These are phyloP conservation scores for Ictalurus punctatus DNA, from an alignment of 2,113 vertebrate species.

Conservation along the genomic window DNA sequence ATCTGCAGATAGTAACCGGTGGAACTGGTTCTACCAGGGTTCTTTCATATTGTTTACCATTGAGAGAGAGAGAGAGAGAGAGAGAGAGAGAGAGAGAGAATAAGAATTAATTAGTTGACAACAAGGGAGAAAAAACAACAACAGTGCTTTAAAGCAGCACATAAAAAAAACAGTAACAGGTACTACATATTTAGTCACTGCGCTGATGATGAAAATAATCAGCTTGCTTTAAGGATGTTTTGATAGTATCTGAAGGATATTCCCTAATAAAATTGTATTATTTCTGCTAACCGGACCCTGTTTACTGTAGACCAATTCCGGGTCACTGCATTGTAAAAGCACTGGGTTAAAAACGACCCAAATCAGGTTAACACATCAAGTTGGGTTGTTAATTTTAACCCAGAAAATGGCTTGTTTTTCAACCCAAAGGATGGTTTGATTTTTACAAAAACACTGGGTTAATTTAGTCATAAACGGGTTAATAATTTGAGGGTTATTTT, in stretches of 20 bases:
- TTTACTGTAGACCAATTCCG: neutral
- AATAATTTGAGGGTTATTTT: no score
- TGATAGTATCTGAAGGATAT: neutral
- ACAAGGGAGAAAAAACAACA: neutral
- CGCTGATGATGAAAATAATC: neutral
- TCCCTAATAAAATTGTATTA: neutral
- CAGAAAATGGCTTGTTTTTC: no score
- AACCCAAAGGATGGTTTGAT: no score
- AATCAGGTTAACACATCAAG: no score
- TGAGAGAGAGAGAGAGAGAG: neutral
- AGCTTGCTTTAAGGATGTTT: neutral
- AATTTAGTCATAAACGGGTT: no score
- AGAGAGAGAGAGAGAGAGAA: neutral
- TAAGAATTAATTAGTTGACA: neutral
- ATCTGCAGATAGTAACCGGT: slow-evolving; percentile 50
- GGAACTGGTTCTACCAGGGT: slow-evolving; percentile 63
- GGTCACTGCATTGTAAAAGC: neutral
- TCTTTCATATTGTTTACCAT: slow-evolving; percentile 54
- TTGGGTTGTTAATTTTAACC: no score
- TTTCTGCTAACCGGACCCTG: neutral
- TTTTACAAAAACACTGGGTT: no score
- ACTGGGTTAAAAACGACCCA: no score
- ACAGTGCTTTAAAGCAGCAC: neutral
- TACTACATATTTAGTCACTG: neutral
- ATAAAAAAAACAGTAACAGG: neutral